Conservation (phyloP, 1,140 invertebrate species). For the Ceratina calcarata region DNA sequence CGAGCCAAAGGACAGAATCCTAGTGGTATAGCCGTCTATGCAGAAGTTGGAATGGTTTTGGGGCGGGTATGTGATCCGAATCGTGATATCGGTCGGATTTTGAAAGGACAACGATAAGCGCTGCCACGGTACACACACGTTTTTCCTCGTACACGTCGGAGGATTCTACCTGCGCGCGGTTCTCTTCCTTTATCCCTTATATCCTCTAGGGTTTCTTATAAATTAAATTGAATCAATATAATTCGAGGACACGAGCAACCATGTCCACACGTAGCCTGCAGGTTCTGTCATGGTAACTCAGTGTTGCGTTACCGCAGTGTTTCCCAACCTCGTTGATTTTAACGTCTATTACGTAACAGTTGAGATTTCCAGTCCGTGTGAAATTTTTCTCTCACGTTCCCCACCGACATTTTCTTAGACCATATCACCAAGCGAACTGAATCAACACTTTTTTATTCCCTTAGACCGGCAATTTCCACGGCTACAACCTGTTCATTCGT, state of each 20-base stretch:
- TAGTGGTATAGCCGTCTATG: constrained; percentile 9
- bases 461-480: too few species aligned
- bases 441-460: too few species aligned
- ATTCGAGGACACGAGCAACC: constrained; percentile 38
- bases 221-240: constrained; percentile 63
- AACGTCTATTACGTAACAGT: background rate
- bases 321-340: background rate
- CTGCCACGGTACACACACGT: constrained; percentile 20
- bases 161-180: constrained; percentile 26
- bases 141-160: constrained; percentile 18
- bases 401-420: too few species aligned
- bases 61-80: constrained; percentile 36
- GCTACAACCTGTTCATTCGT: too few species aligned
- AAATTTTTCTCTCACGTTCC: background rate
- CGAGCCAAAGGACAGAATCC: background rate
- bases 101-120: constrained; percentile 35
- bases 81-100: constrained; percentile 32
- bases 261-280: background rate
- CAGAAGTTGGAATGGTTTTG: constrained; percentile 29
- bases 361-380: too few species aligned
- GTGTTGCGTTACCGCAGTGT: background rate
- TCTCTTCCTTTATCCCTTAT: constrained; percentile 20
- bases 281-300: constrained; percentile 6
- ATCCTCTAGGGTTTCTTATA: constrained; percentile 52
- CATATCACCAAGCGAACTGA: too few species aligned